These are phyloP conservation scores for Porphyrio hochstetteri DNA, from an alignment of 2,113 vertebrate species.

Conservation along the genomic window DNA sequence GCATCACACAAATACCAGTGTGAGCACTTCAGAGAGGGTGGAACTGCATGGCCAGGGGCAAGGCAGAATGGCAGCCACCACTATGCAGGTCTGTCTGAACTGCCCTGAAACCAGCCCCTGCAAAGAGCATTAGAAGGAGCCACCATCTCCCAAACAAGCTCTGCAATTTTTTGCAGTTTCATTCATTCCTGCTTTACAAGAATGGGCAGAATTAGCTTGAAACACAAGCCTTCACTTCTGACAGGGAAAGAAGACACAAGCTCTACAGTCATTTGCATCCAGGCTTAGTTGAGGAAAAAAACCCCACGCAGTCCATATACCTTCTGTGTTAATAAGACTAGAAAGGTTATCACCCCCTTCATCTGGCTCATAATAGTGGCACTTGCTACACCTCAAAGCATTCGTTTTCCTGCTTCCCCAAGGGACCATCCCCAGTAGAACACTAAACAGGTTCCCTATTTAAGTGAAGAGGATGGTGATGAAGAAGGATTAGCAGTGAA, in stretches of 20 bases:
- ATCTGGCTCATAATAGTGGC: neutral
- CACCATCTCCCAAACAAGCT: neutral
- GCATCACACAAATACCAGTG: neutral
- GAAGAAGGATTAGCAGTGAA: neutral
- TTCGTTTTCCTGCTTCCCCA: neutral
- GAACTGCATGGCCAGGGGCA: neutral
- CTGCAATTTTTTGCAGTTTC: neutral
- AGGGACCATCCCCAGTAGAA: fast-evolving
- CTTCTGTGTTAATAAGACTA: neutral
- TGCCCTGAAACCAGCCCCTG: neutral
- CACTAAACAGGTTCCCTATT: neutral
- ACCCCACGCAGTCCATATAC: neutral
- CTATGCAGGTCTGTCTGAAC: neutral
- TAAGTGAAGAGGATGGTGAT: neutral
- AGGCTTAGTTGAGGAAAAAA: neutral
- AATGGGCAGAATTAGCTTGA: neutral
- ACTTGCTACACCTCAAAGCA: neutral
- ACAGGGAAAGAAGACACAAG: neutral
- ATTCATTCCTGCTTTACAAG: neutral
- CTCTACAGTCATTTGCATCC: neutral
- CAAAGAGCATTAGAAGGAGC: neutral
- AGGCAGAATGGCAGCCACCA: neutral
- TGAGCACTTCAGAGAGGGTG: neutral
- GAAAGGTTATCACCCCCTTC: neutral
- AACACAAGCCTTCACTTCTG: neutral